Conservation (phyloP, 2,113 vertebrate species). For the Corythornis madagascariensis region DNA sequence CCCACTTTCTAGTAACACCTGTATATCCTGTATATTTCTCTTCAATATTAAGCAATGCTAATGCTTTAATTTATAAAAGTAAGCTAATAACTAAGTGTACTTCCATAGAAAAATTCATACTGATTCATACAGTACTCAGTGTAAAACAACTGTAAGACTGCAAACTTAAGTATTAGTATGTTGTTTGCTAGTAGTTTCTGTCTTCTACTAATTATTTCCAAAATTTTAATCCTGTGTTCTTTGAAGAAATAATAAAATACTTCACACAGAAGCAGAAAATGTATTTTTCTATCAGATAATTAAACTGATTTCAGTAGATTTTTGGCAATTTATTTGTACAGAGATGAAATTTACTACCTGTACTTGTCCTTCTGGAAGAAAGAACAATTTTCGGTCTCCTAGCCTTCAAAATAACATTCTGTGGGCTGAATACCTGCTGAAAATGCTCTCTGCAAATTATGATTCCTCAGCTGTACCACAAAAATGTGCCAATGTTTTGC, state of each 20-base stretch:
- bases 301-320: background rate
- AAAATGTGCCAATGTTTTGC: background rate
- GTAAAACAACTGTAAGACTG: background rate
- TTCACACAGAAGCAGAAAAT: background rate
- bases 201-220: background rate
- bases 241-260: background rate
- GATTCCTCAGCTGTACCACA: background rate
- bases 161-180: background rate
- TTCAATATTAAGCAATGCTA: background rate
- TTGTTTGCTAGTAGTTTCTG: background rate
- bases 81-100: background rate
- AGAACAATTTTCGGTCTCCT: background rate
- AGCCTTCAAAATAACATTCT: background rate
- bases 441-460: background rate
- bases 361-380: background rate
- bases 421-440: background rate
- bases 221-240: background rate
- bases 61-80: background rate
- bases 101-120: background rate
- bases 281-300: background rate
- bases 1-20: background rate
- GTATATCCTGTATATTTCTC: background rate
- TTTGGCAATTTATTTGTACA: background rate
- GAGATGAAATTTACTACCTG: background rate
- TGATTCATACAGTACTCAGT: background rate